Evolutionary conservation across 2,888 invertebrate species (phyloP).

Genomic region (Parnassius smintheus): DNA sequence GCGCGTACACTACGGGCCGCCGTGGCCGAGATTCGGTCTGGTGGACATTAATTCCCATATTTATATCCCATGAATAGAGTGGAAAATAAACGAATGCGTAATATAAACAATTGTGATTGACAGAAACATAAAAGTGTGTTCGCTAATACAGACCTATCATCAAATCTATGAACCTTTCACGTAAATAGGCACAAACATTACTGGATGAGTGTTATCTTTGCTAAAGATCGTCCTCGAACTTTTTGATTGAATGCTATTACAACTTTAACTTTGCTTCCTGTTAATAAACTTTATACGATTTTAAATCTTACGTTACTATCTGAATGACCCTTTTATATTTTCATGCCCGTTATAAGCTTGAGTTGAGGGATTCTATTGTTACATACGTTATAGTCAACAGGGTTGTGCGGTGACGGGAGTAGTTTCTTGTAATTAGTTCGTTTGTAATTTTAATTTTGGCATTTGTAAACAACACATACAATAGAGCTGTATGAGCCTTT

Average conservation of each 20-base stretch:
- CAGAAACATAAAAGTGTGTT: slow-evolving; percentile 24
- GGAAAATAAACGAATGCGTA: slow-evolving; percentile 5
- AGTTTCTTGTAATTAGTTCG: slow-evolving; percentile 67
- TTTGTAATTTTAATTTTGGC: slow-evolving; percentile 56
- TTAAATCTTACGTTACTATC: neutral
- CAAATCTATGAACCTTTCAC: slow-evolving; percentile 28
- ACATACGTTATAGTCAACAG: slow-evolving; percentile 54
- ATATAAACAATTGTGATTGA: slow-evolving; percentile 10
- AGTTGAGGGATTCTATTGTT: slow-evolving; percentile 45
- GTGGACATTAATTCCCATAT: too few relatives aligned
- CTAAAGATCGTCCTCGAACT: slow-evolving; percentile 50
- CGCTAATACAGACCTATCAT: slow-evolving; percentile 34
- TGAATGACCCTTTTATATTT: slow-evolving; percentile 1
- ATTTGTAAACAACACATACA: slow-evolving; percentile 45
- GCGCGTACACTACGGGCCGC: too few relatives aligned
- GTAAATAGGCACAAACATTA: slow-evolving; percentile 28
- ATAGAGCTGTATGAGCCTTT: slow-evolving; percentile 33
- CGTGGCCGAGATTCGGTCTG: too few relatives aligned
- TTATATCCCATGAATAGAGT: slow-evolving; percentile 1
- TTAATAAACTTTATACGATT: slow-evolving; percentile 25
- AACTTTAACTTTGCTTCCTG: neutral
- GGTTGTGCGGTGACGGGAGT: slow-evolving; percentile 49
- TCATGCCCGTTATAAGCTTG: neutral
- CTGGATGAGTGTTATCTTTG: slow-evolving; percentile 42
- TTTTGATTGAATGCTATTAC: slow-evolving; percentile 44